phyloP scores from a whole-genome alignment of 2,113 vertebrate species.

The Ammodytes dubius region DNA sequence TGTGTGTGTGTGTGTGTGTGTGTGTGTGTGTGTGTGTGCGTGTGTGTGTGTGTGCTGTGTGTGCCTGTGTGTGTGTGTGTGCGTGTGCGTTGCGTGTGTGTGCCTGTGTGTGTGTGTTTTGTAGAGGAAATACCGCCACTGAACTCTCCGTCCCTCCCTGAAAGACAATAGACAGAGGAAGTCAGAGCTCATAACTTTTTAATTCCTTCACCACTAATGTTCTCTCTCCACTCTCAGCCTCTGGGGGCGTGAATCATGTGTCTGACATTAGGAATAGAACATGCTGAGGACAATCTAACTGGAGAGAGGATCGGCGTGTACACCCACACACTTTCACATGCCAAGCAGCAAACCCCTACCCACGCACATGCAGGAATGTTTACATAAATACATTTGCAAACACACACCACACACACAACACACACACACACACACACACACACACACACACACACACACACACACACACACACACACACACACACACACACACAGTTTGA shows the following conservation, averaged over 20 bases:
- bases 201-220: conserved; percentile 47
- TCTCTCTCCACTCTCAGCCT: conserved; percentile 31
- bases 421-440: background rate
- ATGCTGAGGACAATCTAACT: conserved; percentile 62
- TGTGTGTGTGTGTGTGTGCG: too few relatives aligned
- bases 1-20: too few relatives aligned
- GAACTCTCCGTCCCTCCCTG: conserved; percentile 4
- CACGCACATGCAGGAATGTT: conserved; percentile 20
- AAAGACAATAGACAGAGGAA: conserved; percentile 34
- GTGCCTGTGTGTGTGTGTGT: too few relatives aligned
- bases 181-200: conserved; percentile 53
- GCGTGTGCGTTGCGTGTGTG: too few relatives aligned
- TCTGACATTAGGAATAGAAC: conserved; percentile 54
- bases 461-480: conserved; percentile 1
- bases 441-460: background rate
- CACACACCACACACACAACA: background rate
- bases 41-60: too few relatives aligned
- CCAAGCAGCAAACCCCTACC: background rate
- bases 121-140: conserved; percentile 50
- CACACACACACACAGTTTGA: background rate
- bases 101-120: too few relatives aligned
- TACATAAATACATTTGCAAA: background rate
- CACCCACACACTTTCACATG: conserved; percentile 36
- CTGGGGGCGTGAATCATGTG: conserved; percentile 71
- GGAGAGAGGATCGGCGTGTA: conserved; percentile 37